A percentile compares a stretch with the other conserved stretches of the same genome.
Evolutionary conservation across 2,888 invertebrate species (phyloP).

Genomic region (Dromius quadrimaculatus): DNA sequence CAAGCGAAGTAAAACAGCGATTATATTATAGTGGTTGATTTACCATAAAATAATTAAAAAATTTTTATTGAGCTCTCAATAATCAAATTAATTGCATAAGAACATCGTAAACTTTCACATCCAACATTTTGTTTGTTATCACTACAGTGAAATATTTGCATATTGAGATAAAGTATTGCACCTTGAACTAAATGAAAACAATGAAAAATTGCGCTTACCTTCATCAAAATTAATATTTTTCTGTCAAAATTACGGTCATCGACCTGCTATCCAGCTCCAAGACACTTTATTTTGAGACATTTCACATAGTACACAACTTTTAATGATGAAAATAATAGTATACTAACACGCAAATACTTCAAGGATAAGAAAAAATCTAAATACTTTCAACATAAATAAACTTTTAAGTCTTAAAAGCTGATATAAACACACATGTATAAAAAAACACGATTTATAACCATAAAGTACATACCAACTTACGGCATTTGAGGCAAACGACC

Average conservation of each 20-base stretch:
- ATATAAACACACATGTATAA: slow-evolving; percentile 43
- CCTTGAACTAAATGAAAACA: slow-evolving; percentile 16
- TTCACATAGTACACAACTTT: slow-evolving; percentile 8
- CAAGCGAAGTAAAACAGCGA: background rate
- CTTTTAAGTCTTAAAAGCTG: slow-evolving; percentile 23
- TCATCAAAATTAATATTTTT: slow-evolving; percentile 27
- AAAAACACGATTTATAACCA: slow-evolving; percentile 39
- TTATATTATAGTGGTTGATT: background rate
- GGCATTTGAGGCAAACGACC: slow-evolving; percentile 34
- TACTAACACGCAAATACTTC: background rate
- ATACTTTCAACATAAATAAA: slow-evolving; percentile 30
- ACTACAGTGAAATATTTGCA: slow-evolving; percentile 7
- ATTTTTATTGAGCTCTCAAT: background rate
- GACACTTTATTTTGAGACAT: slow-evolving; percentile 23
- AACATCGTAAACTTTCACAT: slow-evolving; percentile 17
- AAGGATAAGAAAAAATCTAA: slow-evolving; percentile 14
- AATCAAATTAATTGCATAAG: slow-evolving; percentile 13
- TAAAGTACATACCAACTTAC: slow-evolving; percentile 44
- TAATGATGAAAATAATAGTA: slow-evolving; percentile 17
- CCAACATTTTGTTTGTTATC: background rate
- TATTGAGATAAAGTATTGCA: slow-evolving; percentile 8
- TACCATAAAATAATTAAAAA: no score
- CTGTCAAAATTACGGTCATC: slow-evolving; percentile 44
- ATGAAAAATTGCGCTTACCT: slow-evolving; percentile 6
- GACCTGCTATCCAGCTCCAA: slow-evolving; percentile 16